Evolutionary conservation across 2,797 vertebrate species (phyloP).

Genomic region (Eidolon dupreanum): DNA sequence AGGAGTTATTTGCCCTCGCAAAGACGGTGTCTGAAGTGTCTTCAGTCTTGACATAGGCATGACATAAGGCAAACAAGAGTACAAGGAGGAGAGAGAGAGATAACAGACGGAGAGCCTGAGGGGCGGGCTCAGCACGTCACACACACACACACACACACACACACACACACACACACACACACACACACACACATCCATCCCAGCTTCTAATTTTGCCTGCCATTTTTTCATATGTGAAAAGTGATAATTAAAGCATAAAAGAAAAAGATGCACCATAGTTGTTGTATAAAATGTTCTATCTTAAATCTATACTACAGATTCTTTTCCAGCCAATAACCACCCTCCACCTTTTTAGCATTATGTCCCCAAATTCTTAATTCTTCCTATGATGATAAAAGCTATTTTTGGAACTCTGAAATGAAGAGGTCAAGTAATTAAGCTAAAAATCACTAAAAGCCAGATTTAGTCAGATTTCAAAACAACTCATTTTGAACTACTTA

Average conservation of each 20-base stretch:
- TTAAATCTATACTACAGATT: not conserved
- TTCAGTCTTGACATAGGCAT: not conserved
- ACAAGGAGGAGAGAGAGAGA: not conserved
- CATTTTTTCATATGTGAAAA: not conserved
- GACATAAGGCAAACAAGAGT: not conserved
- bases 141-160: not conserved
- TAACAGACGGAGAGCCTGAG: not conserved
- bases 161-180: not conserved
- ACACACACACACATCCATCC: not conserved
- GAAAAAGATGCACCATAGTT: not conserved
- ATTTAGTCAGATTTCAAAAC: constrained; percentile 7
- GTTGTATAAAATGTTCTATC: not conserved
- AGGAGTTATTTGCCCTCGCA: not conserved
- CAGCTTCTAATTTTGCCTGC: not conserved
- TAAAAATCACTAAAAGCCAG: constrained; percentile 11
- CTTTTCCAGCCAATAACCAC: not conserved
- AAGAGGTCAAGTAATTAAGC: constrained; percentile 27
- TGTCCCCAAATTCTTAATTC: constrained; percentile 33
- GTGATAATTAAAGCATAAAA: not conserved
- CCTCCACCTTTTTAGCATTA: not conserved
- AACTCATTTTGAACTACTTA: constrained; percentile 19
- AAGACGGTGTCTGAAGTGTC: not conserved
- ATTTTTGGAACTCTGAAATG: constrained; percentile 33
- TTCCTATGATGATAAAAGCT: constrained; percentile 18
- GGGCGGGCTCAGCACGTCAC: fast-evolving